Evolutionary conservation across 37 sponge, comb jelly and placozoan genomes (phyloP).

Genomic region (Ianthella basta): DNA sequence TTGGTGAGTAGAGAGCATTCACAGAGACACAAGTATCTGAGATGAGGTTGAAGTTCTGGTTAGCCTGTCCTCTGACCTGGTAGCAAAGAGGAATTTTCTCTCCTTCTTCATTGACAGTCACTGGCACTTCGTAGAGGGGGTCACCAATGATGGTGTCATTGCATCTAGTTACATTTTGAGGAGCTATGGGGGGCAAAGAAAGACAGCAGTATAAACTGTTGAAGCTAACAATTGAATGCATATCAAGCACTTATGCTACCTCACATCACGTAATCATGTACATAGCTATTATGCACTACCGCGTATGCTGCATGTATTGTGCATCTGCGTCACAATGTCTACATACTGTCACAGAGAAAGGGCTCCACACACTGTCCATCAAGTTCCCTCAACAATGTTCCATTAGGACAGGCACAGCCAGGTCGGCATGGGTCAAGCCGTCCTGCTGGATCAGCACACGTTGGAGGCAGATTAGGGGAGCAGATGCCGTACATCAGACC

Average conservation of each 20-base stretch:
- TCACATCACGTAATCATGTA: too few relatives aligned
- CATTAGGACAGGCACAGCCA: slow-evolving; percentile 15
- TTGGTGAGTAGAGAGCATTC: slow-evolving; percentile 13
- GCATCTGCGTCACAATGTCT: too few relatives aligned
- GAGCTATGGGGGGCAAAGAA: too few relatives aligned
- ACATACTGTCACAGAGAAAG: too few relatives aligned
- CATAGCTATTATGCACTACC: too few relatives aligned
- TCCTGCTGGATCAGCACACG: background rate
- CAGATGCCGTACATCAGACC: background rate
- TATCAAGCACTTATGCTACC: too few relatives aligned
- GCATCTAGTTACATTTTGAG: background rate
- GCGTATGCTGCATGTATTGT: too few relatives aligned
- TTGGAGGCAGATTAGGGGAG: background rate
- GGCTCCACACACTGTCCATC: too few relatives aligned
- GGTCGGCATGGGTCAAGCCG: background rate
- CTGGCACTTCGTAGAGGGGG: slow-evolving; percentile 21
- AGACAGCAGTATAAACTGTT: too few relatives aligned
- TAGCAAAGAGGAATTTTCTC: slow-evolving; percentile 15
- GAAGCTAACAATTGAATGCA: too few relatives aligned
- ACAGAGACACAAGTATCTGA: slow-evolving; percentile 23
- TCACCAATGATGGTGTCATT: slow-evolving; percentile 28
- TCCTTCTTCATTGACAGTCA: background rate
- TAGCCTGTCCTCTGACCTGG: background rate
- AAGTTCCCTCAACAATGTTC: background rate
- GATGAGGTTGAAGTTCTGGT: slow-evolving; percentile 20